These are phyloP conservation scores for Loripinus fragilis DNA, from an alignment of 2,888 invertebrate genomes.

Conservation along the genomic window DNA sequence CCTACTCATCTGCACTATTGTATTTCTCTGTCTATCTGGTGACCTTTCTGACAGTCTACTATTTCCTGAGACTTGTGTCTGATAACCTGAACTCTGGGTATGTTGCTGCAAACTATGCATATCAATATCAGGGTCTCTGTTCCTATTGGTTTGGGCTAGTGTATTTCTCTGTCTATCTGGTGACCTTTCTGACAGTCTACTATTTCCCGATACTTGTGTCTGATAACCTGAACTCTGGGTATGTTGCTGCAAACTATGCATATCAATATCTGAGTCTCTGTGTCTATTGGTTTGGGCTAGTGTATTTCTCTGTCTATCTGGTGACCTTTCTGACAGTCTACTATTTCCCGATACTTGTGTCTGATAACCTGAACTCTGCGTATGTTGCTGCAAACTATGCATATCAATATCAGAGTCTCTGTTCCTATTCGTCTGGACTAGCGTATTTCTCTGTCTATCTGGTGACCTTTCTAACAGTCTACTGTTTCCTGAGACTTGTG, in stretches of 20 bases:
- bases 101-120: slow-evolving; percentile 38
- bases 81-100: slow-evolving; percentile 56
- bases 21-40: slow-evolving; percentile 19
- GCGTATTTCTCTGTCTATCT: slow-evolving; percentile 12
- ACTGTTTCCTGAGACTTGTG: slow-evolving; percentile 46
- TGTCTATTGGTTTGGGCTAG: slow-evolving; percentile 18
- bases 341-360: slow-evolving; percentile 39
- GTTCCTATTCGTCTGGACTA: slow-evolving; percentile 20
- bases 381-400: slow-evolving; percentile 39
- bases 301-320: slow-evolving; percentile 13
- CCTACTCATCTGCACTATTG: slow-evolving; percentile 14
- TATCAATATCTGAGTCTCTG: slow-evolving; percentile 44
- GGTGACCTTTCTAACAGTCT: slow-evolving; percentile 13
- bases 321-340: slow-evolving; percentile 17
- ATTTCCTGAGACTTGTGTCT: slow-evolving; percentile 44
- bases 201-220: slow-evolving; percentile 41
- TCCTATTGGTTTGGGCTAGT: slow-evolving; percentile 13
- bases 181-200: slow-evolving; percentile 16
- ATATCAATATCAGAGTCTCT: slow-evolving; percentile 42
- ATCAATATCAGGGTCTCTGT: slow-evolving; percentile 44
- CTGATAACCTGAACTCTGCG: slow-evolving; percentile 59
- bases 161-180: slow-evolving; percentile 17
- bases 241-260: slow-evolving; percentile 37
- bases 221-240: slow-evolving; percentile 58
- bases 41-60: slow-evolving; percentile 16